Evolutionary conservation across 2,797 vertebrate species (phyloP), one percentile per base, ranked within the genome.

Genomic region (Chrysocyon brachyurus): DNA sequence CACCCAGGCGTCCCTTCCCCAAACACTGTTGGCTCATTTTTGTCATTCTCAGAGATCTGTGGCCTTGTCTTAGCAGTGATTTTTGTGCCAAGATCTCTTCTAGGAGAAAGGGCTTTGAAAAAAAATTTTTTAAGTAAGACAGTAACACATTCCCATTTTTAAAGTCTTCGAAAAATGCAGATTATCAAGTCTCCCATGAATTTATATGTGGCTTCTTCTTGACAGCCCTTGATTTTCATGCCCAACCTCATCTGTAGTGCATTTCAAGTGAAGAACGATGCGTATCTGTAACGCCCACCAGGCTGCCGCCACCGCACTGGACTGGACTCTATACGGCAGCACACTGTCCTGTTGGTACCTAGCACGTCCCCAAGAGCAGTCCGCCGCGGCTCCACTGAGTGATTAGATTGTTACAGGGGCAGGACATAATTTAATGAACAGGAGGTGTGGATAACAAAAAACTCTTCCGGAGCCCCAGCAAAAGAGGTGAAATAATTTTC

Each of bases 31-130:
- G 12, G 64, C 86, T 40, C 6, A 1, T 31, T 75, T 70, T 52
- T 70, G 40, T 57, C 81, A 73, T 52, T 15, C 52, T 86, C 12
- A 0, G 40, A 61, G 28, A 86, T 87, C 28, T 70, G 70, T 56
- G 70, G 52, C 83, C 40, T 82, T 57, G 33, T 79, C 52, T 68
- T 68, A 84, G 64, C 31, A 79, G 81, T 36, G 10, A 22, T 33
- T 82, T 89, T 94, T 88, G 63, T 72, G 91, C 78, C 72, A 91
- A 91, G 79, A 84, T 91, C 79, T 87, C 52, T 94, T 94, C 26
- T 72, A 40, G 68, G 78, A 93, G 59, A 79, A 49, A 31, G 46
- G 73, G 15, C 46, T 75, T 31, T 75, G 16, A 52, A 16, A 75
- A 75, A 75, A 36, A 75, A 52, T 31, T 22, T 78, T 79, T 31